A percentile compares a stretch with the other conserved stretches of the same genome.
These are phyloP conservation scores for Idaea biselata DNA, from an alignment of 2,888 invertebrate species.

Conservation along the genomic window DNA sequence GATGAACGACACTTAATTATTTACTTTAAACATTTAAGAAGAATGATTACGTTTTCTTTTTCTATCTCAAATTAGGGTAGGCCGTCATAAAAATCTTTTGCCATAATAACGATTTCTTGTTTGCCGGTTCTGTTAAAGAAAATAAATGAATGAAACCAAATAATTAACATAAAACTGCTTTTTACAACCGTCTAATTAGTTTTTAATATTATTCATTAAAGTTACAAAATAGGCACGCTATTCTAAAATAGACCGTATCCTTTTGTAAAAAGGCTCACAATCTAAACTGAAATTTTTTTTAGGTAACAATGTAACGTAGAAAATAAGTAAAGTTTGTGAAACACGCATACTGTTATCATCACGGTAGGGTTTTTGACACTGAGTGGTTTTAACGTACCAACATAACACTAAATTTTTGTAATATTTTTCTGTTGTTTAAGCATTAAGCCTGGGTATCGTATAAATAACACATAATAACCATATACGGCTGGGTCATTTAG, in stretches of 20 bases:
- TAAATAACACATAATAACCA: neutral
- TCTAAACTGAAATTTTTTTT: neutral
- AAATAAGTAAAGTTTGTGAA: neutral
- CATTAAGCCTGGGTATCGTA: neutral
- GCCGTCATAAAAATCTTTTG: too few species aligned
- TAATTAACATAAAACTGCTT: neutral
- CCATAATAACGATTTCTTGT: too few species aligned
- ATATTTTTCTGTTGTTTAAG: neutral
- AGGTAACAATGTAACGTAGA: neutral
- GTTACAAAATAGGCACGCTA: neutral
- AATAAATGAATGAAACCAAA: neutral
- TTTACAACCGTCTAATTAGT: neutral
- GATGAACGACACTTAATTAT: too few species aligned
- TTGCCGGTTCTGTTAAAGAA: neutral
- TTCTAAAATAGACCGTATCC: neutral
- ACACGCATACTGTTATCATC: conserved; percentile 13
- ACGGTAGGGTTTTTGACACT: neutral
- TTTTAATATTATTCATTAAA: neutral
- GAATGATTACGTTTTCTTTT: too few species aligned
- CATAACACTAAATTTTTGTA: neutral
- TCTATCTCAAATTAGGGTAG: too few species aligned
- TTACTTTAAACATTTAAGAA: neutral
- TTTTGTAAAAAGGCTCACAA: neutral
- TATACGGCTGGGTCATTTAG: neutral
- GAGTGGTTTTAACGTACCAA: neutral